Evolutionary conservation across 2,113 vertebrate species (phyloP).

Genomic region (Hucho hucho): DNA sequence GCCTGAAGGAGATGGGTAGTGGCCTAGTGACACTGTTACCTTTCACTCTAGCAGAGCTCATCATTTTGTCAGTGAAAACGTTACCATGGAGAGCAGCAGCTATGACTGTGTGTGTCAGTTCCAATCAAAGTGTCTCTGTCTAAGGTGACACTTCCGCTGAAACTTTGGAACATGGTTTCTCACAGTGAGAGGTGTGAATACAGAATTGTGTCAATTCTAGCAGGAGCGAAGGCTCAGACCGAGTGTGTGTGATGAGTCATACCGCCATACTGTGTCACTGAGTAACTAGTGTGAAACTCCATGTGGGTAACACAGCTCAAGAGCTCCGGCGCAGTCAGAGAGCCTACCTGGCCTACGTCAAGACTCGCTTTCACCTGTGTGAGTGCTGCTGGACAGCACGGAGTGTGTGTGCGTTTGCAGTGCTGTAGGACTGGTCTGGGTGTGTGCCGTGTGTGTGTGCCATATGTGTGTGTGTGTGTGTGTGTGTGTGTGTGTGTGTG

Average conservation of each 20-base stretch:
- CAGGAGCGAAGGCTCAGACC: neutral
- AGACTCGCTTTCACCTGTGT: constrained; percentile 74
- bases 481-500: no score
- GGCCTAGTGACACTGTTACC: no score
- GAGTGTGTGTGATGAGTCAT: neutral
- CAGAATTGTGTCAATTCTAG: neutral
- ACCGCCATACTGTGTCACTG: neutral
- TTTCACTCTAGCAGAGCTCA: no score
- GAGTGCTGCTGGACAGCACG: constrained; percentile 62
- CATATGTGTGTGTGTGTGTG: no score
- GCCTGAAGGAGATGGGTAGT: no score
- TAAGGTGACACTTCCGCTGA: neutral
- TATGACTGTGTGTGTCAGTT: neutral
- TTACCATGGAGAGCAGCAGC: neutral
- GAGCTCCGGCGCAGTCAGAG: constrained; percentile 63
- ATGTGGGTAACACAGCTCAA: constrained; percentile 55
- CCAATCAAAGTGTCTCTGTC: neutral
- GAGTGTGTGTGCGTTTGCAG: constrained; percentile 19
- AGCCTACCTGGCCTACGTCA: constrained; percentile 69
- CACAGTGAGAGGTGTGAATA: neutral
- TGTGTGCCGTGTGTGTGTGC: neutral
- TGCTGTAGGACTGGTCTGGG: neutral
- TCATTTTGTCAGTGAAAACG: no score
- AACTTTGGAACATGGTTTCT: neutral
- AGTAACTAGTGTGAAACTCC: constrained; percentile 17